These are phyloP conservation scores for Chromoteleia sp. DNA, from an alignment of 2,888 invertebrate species.

Conservation along the genomic window DNA sequence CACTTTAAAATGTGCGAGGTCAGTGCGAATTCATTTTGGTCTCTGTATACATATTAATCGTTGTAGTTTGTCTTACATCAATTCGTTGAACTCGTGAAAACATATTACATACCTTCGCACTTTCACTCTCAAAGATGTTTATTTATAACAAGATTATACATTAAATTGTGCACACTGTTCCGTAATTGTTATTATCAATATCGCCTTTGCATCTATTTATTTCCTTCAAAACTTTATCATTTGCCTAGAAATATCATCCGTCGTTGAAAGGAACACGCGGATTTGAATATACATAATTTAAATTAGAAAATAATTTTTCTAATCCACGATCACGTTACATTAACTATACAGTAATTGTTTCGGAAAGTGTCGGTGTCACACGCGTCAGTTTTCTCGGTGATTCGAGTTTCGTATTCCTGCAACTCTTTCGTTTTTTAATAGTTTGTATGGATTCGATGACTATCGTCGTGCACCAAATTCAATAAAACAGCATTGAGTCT, in stretches of 20 bases:
- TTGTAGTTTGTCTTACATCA: neutral
- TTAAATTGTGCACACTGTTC: no score
- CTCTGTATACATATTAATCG: slow-evolving; percentile 41
- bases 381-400: no score
- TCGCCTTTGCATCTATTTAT: no score
- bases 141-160: no score
- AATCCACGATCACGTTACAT: neutral
- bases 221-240: no score
- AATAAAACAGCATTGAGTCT: slow-evolving; percentile 17
- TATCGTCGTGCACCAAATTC: slow-evolving; percentile 19
- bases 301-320: no score
- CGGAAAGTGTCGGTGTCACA: no score
- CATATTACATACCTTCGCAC: neutral
- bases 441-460: neutral
- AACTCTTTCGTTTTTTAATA: neutral
- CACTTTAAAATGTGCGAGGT: slow-evolving; percentile 63
- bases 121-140: no score
- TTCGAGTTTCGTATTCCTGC: neutral
- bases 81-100: neutral
- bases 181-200: no score
- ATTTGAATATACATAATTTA: no score
- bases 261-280: no score
- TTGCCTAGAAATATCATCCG: no score
- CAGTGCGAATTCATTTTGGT: slow-evolving; percentile 59
- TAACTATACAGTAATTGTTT: neutral